Conservation (phyloP, 1,140 invertebrate genomes). For the Meloidogyne floridensis region DNA sequence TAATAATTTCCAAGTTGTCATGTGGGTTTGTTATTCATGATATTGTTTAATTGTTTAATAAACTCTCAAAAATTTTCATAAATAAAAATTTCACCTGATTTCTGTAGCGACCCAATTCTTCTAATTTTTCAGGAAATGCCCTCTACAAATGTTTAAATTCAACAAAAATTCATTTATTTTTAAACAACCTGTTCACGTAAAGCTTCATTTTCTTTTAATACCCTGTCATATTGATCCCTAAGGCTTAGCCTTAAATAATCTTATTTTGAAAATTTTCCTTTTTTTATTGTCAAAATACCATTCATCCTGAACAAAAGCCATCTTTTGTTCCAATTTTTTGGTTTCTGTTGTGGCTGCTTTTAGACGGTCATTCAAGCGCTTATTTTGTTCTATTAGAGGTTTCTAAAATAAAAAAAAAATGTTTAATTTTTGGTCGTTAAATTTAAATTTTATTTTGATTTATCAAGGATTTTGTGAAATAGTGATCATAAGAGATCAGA, state of each 20-base stretch:
- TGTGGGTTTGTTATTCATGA: too few species aligned
- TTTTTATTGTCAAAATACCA: slow-evolving; percentile 53
- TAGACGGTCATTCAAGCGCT: slow-evolving; percentile 57
- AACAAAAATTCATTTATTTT: background rate
- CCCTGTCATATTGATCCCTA: slow-evolving; percentile 57
- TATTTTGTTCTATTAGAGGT: slow-evolving; percentile 60
- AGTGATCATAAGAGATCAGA: too few species aligned
- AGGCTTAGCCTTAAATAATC: slow-evolving; percentile 40
- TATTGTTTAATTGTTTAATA: background rate
- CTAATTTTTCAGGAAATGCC: slow-evolving; percentile 62
- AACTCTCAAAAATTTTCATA: background rate
- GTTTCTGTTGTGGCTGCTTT: slow-evolving; percentile 45
- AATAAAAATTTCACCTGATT: slow-evolving; percentile 34
- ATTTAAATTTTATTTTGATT: too few species aligned
- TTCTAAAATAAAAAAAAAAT: slow-evolving; percentile 2
- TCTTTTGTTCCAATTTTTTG: slow-evolving; percentile 58
- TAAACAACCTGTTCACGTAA: slow-evolving; percentile 48
- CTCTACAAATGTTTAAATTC: slow-evolving; percentile 20
- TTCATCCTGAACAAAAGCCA: slow-evolving; percentile 57
- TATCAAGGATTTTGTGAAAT: too few species aligned
- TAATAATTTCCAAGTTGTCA: too few species aligned
- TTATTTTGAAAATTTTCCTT: background rate
- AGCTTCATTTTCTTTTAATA: slow-evolving; percentile 55
- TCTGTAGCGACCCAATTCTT: slow-evolving; percentile 59
- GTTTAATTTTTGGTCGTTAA: background rate